Evolutionary conservation across 2,113 vertebrate species (phyloP).

Genomic region (Panthera tigris): DNA sequence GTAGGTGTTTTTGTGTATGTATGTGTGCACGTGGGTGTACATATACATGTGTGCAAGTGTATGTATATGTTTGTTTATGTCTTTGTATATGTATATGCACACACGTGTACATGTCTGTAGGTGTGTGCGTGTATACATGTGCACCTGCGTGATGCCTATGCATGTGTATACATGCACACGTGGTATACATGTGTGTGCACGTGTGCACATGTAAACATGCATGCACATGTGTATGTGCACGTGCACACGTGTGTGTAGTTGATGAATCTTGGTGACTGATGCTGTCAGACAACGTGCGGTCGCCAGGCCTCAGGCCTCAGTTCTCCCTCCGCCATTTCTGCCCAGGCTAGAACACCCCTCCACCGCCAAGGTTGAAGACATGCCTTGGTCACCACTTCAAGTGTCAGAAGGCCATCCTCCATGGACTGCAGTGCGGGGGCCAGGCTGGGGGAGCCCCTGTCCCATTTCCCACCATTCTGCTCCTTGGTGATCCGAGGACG

Average conservation of each 20-base stretch:
- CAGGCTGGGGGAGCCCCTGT: slow-evolving; percentile 81
- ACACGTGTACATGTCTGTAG: background rate
- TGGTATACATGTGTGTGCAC: too few relatives aligned
- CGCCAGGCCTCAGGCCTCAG: background rate
- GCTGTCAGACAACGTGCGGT: background rate
- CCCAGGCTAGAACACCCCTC: background rate
- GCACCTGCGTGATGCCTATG: too few relatives aligned
- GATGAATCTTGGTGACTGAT: background rate
- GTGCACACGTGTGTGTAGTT: background rate
- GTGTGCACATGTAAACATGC: too few relatives aligned
- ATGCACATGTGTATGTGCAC: too few relatives aligned
- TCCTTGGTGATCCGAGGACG: slow-evolving; percentile 78
- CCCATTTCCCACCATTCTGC: slow-evolving; percentile 83
- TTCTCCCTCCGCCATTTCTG: background rate
- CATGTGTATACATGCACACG: too few relatives aligned
- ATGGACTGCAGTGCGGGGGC: slow-evolving; percentile 67
- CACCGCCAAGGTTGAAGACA: slow-evolving; percentile 2
- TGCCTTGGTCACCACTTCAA: slow-evolving; percentile 92
- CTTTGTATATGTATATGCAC: background rate
- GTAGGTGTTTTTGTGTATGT: background rate
- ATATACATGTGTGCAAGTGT: background rate
- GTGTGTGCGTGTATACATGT: fast-evolving
- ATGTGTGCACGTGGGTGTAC: background rate
- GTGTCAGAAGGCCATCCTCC: slow-evolving; percentile 85
- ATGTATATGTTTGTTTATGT: background rate